A percentile compares a stretch with the other conserved stretches of the same genome.
phyloP scores from a whole-genome alignment of 2,797 vertebrate species.

The Martes flavigula region DNA sequence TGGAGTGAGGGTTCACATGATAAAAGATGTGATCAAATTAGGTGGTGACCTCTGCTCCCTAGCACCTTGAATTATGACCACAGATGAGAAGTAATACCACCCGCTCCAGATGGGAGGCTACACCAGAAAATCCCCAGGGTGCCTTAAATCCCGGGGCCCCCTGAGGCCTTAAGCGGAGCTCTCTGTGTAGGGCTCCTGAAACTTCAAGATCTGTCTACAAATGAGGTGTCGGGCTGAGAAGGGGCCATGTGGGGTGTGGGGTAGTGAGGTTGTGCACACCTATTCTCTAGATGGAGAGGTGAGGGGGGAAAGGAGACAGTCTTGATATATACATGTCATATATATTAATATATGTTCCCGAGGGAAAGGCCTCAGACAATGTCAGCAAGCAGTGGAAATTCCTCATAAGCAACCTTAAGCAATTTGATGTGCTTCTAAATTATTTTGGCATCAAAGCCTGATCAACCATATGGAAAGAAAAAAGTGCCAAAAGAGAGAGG shows the following conservation, averaged over 20 bases:
- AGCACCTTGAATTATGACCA: background rate
- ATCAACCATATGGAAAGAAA: background rate
- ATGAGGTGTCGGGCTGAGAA: background rate
- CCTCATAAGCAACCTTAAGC: background rate
- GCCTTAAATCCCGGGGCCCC: background rate
- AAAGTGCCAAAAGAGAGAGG: background rate
- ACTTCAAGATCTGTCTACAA: background rate
- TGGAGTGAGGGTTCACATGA: background rate
- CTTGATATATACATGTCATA: background rate
- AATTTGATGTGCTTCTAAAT: background rate
- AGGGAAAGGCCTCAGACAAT: background rate
- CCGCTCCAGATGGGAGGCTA: background rate
- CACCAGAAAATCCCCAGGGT: background rate
- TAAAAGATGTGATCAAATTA: background rate
- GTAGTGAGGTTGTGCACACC: background rate
- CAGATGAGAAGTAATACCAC: background rate
- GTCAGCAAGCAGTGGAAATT: background rate
- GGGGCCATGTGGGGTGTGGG: background rate
- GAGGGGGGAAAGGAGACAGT: background rate
- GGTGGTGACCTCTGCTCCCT: background rate
- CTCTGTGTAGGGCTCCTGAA: background rate
- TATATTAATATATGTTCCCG: no score
- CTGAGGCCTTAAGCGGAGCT: background rate
- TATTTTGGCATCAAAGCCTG: background rate
- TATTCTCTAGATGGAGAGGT: background rate